Evolutionary conservation across 2,888 invertebrate species (phyloP).

Genomic region (Synergus itoensis): DNA sequence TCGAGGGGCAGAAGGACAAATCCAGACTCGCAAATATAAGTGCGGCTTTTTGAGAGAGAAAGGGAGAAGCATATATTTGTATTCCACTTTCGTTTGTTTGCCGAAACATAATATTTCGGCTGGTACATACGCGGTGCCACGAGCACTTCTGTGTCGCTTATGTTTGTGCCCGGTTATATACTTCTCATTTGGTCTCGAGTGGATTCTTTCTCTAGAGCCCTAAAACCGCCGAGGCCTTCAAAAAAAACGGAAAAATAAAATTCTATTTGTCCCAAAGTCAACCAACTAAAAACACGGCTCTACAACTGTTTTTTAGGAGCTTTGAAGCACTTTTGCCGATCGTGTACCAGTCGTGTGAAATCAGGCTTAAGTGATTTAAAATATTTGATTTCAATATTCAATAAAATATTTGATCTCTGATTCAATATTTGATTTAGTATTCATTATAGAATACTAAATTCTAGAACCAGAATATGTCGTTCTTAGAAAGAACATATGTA

Average conservation of each 20-base stretch:
- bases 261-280: constrained; percentile 23
- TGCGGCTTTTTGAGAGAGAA: constrained; percentile 61
- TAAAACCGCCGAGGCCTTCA: constrained; percentile 51
- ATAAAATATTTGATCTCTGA: no score
- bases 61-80: constrained; percentile 70
- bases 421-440: background rate
- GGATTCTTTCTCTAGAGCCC: constrained; percentile 47
- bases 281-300: constrained; percentile 11
- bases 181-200: constrained; percentile 57
- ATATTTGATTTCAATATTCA: constrained; percentile 23
- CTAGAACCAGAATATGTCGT: background rate
- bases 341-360: constrained; percentile 29
- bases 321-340: constrained; percentile 28
- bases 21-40: constrained; percentile 60
- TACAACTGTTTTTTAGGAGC: constrained; percentile 9
- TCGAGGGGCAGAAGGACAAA: constrained; percentile 68
- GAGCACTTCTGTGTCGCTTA: constrained; percentile 61
- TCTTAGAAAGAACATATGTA: background rate
- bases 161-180: constrained; percentile 62
- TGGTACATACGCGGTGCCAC: constrained; percentile 62
- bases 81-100: constrained; percentile 75
- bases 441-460: background rate
- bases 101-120: constrained; percentile 76
- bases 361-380: constrained; percentile 23
- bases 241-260: constrained; percentile 12